phyloP scores from a whole-genome alignment of 2,113 vertebrate species.

The Sialia sialis region DNA sequence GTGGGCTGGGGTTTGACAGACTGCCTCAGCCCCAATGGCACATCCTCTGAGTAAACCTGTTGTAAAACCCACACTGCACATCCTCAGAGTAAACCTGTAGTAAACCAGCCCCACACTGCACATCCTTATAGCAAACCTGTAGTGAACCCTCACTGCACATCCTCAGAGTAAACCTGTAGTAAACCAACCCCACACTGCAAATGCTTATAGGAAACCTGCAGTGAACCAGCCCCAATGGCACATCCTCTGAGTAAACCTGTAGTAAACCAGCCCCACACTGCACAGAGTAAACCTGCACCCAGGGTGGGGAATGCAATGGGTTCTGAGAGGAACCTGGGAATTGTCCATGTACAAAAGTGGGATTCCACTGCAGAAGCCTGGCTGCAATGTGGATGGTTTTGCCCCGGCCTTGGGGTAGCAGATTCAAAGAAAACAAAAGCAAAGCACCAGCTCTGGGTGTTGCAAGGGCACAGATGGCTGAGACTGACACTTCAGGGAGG shows the following conservation, averaged over 20 bases:
- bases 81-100: not conserved
- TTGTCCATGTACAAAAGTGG: rapidly evolving
- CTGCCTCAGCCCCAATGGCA: not conserved
- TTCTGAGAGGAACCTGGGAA: not conserved
- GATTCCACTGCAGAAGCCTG: not conserved
- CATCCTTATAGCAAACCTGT: not conserved
- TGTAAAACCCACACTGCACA: not conserved
- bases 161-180: too few species aligned
- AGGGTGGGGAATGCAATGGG: not conserved
- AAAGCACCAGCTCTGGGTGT: not conserved
- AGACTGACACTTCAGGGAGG: constrained; percentile 13
- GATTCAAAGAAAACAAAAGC: not conserved
- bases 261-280: not conserved
- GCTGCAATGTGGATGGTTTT: not conserved
- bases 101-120: not conserved
- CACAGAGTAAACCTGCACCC: not conserved
- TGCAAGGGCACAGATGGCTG: constrained; percentile 37
- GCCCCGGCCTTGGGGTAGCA: not conserved
- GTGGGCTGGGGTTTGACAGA: not conserved
- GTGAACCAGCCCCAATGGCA: not conserved
- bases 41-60: not conserved
- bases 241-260: not conserved
- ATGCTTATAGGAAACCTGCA: not conserved
- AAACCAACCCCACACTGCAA: not conserved
- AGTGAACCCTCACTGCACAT: not conserved